A percentile compares a stretch with the other conserved stretches of the same genome.
Conservation (phyloP, 92 coral and sea anemone species). For the Ricordea florida region DNA sequence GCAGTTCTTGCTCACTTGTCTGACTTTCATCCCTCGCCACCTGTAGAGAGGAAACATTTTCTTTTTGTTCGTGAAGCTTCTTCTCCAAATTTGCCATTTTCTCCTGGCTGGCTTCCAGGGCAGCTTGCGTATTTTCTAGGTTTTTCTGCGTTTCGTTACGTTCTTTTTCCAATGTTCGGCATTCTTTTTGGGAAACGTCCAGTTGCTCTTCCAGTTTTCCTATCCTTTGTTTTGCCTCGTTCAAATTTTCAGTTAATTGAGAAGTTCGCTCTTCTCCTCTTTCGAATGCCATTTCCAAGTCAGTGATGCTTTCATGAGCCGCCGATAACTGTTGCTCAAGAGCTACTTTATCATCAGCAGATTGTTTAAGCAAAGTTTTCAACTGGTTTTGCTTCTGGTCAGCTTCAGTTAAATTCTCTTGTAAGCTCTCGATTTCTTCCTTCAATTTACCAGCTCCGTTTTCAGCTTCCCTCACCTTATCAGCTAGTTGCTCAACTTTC, state of each 20-base stretch:
- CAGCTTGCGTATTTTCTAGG: slow-evolving; percentile 25
- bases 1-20: slow-evolving; percentile 69
- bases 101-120: slow-evolving; percentile 31
- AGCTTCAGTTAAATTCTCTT: slow-evolving; percentile 28
- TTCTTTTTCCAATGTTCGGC: slow-evolving; percentile 36
- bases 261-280: slow-evolving; percentile 58
- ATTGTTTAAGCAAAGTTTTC: slow-evolving; percentile 26
- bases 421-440: slow-evolving; percentile 49
- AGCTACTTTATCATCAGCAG: slow-evolving; percentile 30
- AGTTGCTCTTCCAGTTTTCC: slow-evolving; percentile 37
- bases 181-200: slow-evolving; percentile 38
- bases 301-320: slow-evolving; percentile 66
- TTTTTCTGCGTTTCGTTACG: slow-evolving; percentile 42
- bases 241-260: slow-evolving; percentile 37
- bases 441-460: slow-evolving; percentile 16
- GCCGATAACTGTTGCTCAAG: slow-evolving; percentile 57
- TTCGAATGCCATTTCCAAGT: slow-evolving; percentile 70
- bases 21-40: slow-evolving; percentile 58
- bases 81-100: slow-evolving; percentile 48
- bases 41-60: slow-evolving; percentile 53
- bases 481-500: slow-evolving; percentile 45
- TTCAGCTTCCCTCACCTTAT: slow-evolving; percentile 50
- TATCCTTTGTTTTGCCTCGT: slow-evolving; percentile 53
- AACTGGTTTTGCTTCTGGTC: slow-evolving; percentile 50
- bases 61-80: slow-evolving; percentile 53